phyloP scores from a whole-genome alignment of 2,888 invertebrate species.

The Agrotis puta region DNA sequence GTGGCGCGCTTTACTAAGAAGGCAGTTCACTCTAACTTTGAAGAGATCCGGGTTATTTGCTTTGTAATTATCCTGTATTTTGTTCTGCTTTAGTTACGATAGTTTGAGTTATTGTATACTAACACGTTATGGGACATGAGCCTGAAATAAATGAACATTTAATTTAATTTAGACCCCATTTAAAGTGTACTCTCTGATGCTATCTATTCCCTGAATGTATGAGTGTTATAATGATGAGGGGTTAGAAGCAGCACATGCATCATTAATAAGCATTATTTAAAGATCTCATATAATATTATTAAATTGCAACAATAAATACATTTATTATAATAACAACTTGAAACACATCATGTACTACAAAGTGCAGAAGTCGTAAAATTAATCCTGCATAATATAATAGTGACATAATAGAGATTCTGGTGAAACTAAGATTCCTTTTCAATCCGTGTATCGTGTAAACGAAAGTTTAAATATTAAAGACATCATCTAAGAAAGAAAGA shows the following conservation, averaged over 20 bases:
- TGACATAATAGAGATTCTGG: conserved; percentile 41
- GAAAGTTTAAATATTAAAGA: not conserved
- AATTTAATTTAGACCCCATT: too few relatives aligned
- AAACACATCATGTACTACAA: conserved; percentile 23
- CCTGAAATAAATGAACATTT: too few relatives aligned
- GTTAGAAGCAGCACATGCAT: conserved; percentile 24
- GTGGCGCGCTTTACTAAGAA: too few relatives aligned
- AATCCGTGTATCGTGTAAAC: conserved; percentile 1
- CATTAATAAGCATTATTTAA: conserved; percentile 41
- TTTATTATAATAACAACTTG: conserved; percentile 29
- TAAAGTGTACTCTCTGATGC: not conserved
- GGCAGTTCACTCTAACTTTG: too few relatives aligned
- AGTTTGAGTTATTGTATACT: too few relatives aligned
- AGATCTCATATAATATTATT: conserved; percentile 40
- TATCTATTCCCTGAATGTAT: not conserved
- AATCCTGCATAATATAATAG: not conserved
- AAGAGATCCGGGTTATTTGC: too few relatives aligned
- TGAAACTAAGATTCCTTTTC: not conserved
- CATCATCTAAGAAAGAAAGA: conserved; percentile 10
- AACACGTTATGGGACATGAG: too few relatives aligned
- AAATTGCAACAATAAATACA: conserved; percentile 35
- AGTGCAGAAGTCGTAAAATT: not conserved
- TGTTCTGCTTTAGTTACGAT: not conserved
- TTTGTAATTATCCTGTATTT: too few relatives aligned
- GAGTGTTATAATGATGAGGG: conserved; percentile 10